Base-by-base conservation (phyloP, 2,888 invertebrate species). In the Ophraella communa region DNA sequence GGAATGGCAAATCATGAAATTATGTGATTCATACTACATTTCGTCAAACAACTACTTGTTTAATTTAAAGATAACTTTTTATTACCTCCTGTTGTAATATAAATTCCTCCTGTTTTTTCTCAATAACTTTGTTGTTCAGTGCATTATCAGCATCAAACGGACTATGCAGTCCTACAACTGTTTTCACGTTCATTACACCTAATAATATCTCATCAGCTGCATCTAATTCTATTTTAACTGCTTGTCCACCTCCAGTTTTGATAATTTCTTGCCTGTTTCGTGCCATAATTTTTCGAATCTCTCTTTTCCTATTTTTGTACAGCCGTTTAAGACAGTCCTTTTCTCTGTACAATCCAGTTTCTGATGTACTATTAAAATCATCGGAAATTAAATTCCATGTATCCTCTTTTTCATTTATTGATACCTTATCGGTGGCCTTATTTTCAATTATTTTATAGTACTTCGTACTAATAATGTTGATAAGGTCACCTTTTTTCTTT, bases 371-470 rank as follows among this genome's bases (percentile, higher is more conserved):
- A 52, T 30, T 52, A 30, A 52, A 52, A 18, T 52, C 30, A n/a
- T 2, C 21, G 33, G 17, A 11, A 33, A 52, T 33, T 30, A 18
- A 17, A 3, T 27, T 24, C 51, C 45, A 42, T n/a, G 51, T 39
- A 44, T 62, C 58, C 53, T 58, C n/a, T n/a, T n/a, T n/a, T 66
- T 35, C 35, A 42, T 57, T 56, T 53, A 27, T 33, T 10, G 47
- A 27, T 33, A 56, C 44, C 24, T 18, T 17, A 27, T 56, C 44
- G 1, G 55, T 56, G 7, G n/a, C 42, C 27, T 56, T 56, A 56
- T 56, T 56, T 56, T 56, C 55, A 7, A 56, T 24, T 30, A 56
- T 18, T 42, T 42, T 4, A 11, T 39, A 20, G 10, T 39, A 24
- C 42, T 56, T 42, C 14, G 23, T 23, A 8, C 24, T 17, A 30